phyloP scores from a whole-genome alignment of 1,140 invertebrate genomes.

The Scaptodrosophila lebanonensis region DNA sequence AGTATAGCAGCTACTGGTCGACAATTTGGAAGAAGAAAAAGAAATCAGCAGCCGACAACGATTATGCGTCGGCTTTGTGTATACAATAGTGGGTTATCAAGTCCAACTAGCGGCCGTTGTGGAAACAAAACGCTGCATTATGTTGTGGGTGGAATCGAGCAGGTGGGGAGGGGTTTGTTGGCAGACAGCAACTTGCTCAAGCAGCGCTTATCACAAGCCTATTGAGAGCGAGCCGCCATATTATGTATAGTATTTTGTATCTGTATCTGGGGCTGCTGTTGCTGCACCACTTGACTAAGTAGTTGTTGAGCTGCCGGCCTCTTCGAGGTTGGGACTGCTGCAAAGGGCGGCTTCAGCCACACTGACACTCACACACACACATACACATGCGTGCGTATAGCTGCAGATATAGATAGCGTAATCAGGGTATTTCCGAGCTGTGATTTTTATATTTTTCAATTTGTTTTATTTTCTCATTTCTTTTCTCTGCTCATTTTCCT shows the following conservation, averaged over 20 bases:
- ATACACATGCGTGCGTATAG: too few species aligned
- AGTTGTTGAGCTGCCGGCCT: background rate
- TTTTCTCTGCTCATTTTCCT: constrained; percentile 25
- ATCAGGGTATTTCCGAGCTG: constrained; percentile 73
- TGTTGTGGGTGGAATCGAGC: constrained; percentile 3
- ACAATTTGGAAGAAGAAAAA: constrained; percentile 8
- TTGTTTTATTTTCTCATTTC: constrained; percentile 40
- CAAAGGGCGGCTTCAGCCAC: background rate
- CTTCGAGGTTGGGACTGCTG: background rate
- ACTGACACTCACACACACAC: constrained; percentile 17
- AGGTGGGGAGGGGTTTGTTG: constrained; percentile 21
- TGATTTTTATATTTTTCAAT: constrained; percentile 75
- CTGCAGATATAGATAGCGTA: constrained; percentile 67
- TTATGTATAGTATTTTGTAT: too few species aligned
- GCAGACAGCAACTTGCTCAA: constrained; percentile 21
- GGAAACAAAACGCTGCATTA: constrained; percentile 27
- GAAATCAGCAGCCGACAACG: constrained; percentile 40
- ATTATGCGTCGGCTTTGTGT: constrained; percentile 66
- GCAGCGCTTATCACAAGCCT: constrained; percentile 52
- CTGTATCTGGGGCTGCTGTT: background rate
- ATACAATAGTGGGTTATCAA: constrained; percentile 72
- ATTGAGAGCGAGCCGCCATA: constrained; percentile 44
- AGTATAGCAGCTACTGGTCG: too few species aligned
- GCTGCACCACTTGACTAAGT: background rate
- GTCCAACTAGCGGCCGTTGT: constrained; percentile 53